Evolutionary conservation across 1,140 invertebrate species (phyloP).

Genomic region (Eufriesea mexicana): DNA sequence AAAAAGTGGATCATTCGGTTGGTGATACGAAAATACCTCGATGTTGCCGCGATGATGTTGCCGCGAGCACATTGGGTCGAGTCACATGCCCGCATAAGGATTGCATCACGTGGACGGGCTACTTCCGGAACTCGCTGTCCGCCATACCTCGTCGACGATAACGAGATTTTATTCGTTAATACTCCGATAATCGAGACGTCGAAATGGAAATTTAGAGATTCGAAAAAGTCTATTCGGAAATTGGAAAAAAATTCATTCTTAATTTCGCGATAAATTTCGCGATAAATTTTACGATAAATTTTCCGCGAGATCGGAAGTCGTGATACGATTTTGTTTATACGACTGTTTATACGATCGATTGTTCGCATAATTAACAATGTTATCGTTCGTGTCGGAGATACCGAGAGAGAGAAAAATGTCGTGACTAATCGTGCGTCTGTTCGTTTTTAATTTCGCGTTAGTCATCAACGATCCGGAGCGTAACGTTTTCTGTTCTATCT

Average conservation of each 20-base stretch:
- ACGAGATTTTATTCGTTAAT: neutral
- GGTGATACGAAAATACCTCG: constrained; percentile 39
- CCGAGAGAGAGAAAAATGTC: neutral
- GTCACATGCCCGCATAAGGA: constrained; percentile 47
- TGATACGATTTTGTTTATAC: no score
- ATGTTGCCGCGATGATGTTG: neutral
- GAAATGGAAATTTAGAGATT: neutral
- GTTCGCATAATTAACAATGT: no score
- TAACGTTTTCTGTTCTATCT: neutral
- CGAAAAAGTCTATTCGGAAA: no score
- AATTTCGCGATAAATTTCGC: no score
- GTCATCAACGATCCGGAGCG: constrained; percentile 3
- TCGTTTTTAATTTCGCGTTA: constrained; percentile 2
- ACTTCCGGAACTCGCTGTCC: neutral
- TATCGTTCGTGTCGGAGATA: neutral
- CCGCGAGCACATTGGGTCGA: constrained; percentile 11
- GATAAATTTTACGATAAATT: no score
- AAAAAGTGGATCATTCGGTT: constrained; percentile 1
- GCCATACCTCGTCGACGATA: neutral
- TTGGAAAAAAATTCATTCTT: no score
- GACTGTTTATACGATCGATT: no score
- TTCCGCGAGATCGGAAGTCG: no score
- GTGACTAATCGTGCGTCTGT: neutral
- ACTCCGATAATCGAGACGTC: neutral
- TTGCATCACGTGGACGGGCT: constrained; percentile 19